Evolutionary conservation across 37 sponge, comb jelly and placozoan genomes (phyloP).

Genomic region (Geodia barretti): DNA sequence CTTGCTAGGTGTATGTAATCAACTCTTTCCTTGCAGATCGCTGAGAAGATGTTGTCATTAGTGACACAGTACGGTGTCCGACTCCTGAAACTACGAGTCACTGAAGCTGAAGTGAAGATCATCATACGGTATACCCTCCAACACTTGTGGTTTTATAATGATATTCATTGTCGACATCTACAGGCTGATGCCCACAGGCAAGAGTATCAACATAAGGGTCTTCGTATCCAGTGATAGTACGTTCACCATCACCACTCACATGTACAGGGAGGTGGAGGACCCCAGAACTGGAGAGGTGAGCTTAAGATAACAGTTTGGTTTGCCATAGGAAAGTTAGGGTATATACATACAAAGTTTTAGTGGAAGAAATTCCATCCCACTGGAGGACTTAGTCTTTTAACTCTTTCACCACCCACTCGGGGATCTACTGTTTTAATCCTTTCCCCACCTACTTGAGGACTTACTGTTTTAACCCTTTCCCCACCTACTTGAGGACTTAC

Average conservation of each 20-base stretch:
- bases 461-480: too few species aligned
- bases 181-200: conserved; percentile 44
- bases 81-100: conserved; percentile 84
- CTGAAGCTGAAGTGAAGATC: conserved; percentile 95
- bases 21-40: conserved; percentile 32
- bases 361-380: too few species aligned
- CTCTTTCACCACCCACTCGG: too few species aligned
- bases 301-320: neutral
- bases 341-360: too few species aligned
- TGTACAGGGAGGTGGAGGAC: conserved; percentile 93
- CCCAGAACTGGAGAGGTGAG: conserved; percentile 81
- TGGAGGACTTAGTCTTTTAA: too few species aligned
- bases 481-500: too few species aligned
- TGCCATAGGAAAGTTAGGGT: too few species aligned
- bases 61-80: conserved; percentile 82
- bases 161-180: too few species aligned
- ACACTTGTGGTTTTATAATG: too few species aligned
- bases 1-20: neutral
- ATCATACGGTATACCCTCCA: conserved; percentile 60
- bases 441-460: too few species aligned
- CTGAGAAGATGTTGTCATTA: conserved; percentile 74
- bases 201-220: conserved; percentile 67
- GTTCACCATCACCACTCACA: conserved; percentile 72
- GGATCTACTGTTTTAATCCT: too few species aligned
- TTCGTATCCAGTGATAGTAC: conserved; percentile 90